Percentiles rank a stretch among this genome's conserved stretches.
Evolutionary conservation across 2,888 invertebrate species (phyloP).

Genomic region (Oscheius sp.): DNA sequence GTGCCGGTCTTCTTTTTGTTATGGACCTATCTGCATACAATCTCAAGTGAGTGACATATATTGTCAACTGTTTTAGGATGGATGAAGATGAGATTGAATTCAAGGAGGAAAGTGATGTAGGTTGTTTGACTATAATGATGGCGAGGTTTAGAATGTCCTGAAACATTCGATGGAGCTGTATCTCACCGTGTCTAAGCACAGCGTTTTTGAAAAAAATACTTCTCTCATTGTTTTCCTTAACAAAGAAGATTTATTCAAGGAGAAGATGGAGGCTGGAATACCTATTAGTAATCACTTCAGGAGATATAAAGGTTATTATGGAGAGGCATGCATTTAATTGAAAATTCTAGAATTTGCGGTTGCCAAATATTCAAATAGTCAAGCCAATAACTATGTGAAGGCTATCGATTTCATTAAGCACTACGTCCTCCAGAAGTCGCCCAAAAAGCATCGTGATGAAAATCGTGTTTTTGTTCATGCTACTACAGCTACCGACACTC

Average conservation of each 20-base stretch:
- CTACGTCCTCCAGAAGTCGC: neutral
- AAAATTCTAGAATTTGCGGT: no score
- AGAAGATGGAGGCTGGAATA: neutral
- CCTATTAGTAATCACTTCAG: neutral
- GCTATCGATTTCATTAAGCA: neutral
- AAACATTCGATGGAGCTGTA: no score
- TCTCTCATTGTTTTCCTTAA: conserved; percentile 13
- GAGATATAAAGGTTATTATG: conserved; percentile 3
- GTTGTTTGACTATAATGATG: no score
- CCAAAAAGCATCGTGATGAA: no score
- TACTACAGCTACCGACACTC: conserved; percentile 6
- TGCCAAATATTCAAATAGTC: no score
- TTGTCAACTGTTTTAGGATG: neutral
- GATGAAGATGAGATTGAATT: neutral
- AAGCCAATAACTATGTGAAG: neutral
- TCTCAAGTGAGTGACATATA: conserved; percentile 1
- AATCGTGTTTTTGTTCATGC: neutral
- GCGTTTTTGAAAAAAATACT: no score
- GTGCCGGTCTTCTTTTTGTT: conserved; percentile 1
- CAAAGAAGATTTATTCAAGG: conserved; percentile 3
- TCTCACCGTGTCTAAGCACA: no score
- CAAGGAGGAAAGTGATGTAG: no score
- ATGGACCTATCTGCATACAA: conserved; percentile 1
- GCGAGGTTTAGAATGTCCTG: no score
- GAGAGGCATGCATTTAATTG: no score